Evolutionary conservation across 2,888 invertebrate species (phyloP).

Genomic region (Tuberolachnus salignus): DNA sequence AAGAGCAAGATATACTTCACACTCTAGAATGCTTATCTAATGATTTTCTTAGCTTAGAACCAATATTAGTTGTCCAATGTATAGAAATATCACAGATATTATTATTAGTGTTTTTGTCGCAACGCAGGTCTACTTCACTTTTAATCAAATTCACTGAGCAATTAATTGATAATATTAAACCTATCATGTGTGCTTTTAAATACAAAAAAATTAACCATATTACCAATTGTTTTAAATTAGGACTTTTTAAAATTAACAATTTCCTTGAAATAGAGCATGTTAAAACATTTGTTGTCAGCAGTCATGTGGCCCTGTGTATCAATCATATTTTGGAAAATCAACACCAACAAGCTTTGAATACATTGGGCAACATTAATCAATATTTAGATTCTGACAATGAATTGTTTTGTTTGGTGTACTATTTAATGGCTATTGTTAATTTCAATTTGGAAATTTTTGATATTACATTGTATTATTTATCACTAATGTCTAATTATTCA

Average conservation of each 20-base stretch:
- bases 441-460: slow-evolving; percentile 27
- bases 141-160: slow-evolving; percentile 12
- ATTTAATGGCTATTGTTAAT: slow-evolving; percentile 32
- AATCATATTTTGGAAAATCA: slow-evolving; percentile 30
- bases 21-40: slow-evolving; percentile 17
- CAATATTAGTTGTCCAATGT: slow-evolving; percentile 42
- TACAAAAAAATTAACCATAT: not conserved
- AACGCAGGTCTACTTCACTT: not conserved
- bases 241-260: slow-evolving; percentile 28
- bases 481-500: slow-evolving; percentile 17
- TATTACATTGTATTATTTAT: slow-evolving; percentile 37
- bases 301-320: slow-evolving; percentile 21
- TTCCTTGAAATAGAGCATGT: slow-evolving; percentile 4
- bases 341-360: slow-evolving; percentile 23
- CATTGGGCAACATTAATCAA: slow-evolving; percentile 1
- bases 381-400: slow-evolving; percentile 12
- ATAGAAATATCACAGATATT: slow-evolving; percentile 46
- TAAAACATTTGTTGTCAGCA: not conserved
- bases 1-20: slow-evolving; percentile 38
- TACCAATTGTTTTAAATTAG: slow-evolving; percentile 47
- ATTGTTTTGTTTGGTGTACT: slow-evolving; percentile 22
- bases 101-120: slow-evolving; percentile 23
- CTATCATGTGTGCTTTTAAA: slow-evolving; percentile 16
- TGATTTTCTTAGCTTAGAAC: slow-evolving; percentile 29
- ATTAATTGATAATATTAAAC: slow-evolving; percentile 25